Base-by-base conservation (phyloP, 2,113 vertebrate species). In the Camelus bactrianus region DNA sequence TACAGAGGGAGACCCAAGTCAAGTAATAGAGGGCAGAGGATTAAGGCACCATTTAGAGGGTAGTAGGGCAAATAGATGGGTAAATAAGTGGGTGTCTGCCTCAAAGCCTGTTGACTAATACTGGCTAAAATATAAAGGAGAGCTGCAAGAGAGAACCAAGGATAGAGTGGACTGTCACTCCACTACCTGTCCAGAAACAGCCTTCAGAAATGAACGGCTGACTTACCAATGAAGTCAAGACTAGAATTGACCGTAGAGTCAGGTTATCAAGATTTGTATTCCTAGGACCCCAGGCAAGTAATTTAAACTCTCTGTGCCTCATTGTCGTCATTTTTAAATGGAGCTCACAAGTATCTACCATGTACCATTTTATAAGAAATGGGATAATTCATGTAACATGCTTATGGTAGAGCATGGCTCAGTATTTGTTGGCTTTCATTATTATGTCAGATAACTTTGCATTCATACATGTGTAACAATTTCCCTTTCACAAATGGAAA, bases 101-200 rank as follows among this genome's bases (percentile, higher is more conserved):
- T 80, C 32, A 52, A 4, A 54, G 8, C 28, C 42, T 65, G 10
- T 19, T 80, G 19, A 16, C 20, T 15, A 24, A 60, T 15, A 42
- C 2, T 38, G 19, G 1, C 17, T 56, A 35, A 52, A n/a, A 4
- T 15, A 10, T n/a, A 2, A 70, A 48, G 35, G 22, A 60, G 10
- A 77, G 14, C 8, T 83, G 4, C n/a, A 54, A 38, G 70, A 83
- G 24, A 91, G 32, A 75, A 42, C 19, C 58, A 24, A n/a, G 24
- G 14, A 20, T 3, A 9, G 3, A 14, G 32, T 46, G 13, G 5
- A 35, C 4, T 6, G 3, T 19, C 8, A 30, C 35, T 15, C 5
- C 15, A 30, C 22, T 24, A 2, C 15, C 48, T 17, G 14, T 81
- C 26, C 38, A n/a, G 13, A 65, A 54, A 79, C 10, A 48, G 8